Conservation (phyloP, 2,113 vertebrate species). For the Sciurus niger region DNA sequence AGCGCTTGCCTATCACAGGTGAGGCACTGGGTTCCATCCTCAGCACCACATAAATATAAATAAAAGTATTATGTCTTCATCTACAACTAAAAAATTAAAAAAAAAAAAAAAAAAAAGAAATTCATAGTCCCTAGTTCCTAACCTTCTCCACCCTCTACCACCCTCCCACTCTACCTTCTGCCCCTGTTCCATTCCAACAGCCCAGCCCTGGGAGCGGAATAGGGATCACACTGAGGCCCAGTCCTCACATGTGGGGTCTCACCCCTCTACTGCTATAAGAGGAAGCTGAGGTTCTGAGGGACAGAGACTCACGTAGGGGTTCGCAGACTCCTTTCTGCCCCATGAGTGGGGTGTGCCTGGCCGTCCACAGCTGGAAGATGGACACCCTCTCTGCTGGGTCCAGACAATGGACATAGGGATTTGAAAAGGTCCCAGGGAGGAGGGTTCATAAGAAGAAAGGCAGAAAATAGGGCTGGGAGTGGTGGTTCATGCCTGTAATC, state of each 20-base stretch:
- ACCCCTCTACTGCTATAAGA: background rate
- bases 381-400: background rate
- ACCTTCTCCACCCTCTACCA: background rate
- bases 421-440: background rate
- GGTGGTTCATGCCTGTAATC: background rate
- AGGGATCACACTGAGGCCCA: background rate
- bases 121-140: background rate
- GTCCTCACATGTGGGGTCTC: too few relatives aligned
- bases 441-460: background rate
- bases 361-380: background rate
- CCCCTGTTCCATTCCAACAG: background rate
- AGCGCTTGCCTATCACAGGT: too few relatives aligned
- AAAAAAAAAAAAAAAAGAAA: background rate
- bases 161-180: background rate
- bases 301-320: background rate
- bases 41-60: too few relatives aligned
- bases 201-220: background rate
- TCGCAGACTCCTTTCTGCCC: background rate
- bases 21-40: too few relatives aligned
- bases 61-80: too few relatives aligned
- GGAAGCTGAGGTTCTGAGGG: background rate
- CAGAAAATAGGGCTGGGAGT: background rate
- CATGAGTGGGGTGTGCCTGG: background rate
- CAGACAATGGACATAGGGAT: background rate
- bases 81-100: too few relatives aligned